Percentiles rank a stretch among this genome's conserved stretches.
Evolutionary conservation across 2,797 vertebrate genomes (phyloP).

Genomic region (Chelidonichthys spinosus): DNA sequence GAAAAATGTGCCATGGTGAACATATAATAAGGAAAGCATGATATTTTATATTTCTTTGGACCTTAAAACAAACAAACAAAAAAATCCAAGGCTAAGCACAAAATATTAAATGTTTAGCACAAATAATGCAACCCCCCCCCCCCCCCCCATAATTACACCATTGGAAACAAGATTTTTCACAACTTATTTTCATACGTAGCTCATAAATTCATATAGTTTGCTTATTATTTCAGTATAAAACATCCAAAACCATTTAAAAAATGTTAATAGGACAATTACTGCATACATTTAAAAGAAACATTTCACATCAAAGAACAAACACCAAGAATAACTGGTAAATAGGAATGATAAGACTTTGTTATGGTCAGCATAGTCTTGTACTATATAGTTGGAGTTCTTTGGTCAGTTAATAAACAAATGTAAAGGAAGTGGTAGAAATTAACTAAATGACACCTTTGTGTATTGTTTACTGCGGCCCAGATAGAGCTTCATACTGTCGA

Average conservation of each 20-base stretch:
- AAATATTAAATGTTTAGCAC: background rate
- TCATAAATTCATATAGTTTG: background rate
- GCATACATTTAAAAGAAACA: conserved; percentile 18
- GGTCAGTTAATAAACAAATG: conserved; percentile 22
- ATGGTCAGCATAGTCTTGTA: conserved; percentile 42
- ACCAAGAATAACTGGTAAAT: conserved; percentile 1
- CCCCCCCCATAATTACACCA: background rate
- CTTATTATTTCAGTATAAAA: conserved; percentile 9
- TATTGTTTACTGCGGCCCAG: conserved; percentile 9
- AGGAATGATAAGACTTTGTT: conserved; percentile 18
- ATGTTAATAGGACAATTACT: conserved; percentile 19
- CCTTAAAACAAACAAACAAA: background rate
- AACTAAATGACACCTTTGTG: background rate
- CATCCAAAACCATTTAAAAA: background rate
- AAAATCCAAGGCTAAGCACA: background rate
- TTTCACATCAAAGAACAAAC: conserved; percentile 40
- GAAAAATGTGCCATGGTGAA: background rate
- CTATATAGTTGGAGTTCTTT: conserved; percentile 10
- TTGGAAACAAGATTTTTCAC: background rate
- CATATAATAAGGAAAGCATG: background rate
- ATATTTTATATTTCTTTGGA: background rate
- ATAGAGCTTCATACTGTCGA: background rate
- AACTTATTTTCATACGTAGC: background rate
- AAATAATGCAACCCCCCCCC: background rate
- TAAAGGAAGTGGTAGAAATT: background rate